These are phyloP conservation scores for Cichlasoma orientale DNA, from an alignment of 2,797 vertebrate species.

Conservation along the genomic window DNA sequence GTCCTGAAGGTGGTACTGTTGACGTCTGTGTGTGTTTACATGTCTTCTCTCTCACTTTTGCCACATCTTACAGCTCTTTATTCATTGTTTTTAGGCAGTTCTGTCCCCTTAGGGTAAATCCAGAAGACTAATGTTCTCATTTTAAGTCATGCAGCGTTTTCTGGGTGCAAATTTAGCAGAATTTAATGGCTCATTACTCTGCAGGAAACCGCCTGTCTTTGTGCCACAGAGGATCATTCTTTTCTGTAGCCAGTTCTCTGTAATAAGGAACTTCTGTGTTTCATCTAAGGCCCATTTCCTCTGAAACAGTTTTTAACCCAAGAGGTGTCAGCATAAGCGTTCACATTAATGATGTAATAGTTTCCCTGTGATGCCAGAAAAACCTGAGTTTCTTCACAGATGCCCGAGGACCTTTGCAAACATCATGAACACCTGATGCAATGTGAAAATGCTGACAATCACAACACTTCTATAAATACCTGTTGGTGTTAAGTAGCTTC, in stretches of 20 bases:
- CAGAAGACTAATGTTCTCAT: constrained; percentile 8
- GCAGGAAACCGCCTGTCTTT: constrained; percentile 26
- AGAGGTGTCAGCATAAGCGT: constrained; percentile 19
- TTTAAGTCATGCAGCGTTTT: constrained; percentile 35
- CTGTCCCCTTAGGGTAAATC: constrained; percentile 13
- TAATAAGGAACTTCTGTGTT: constrained; percentile 42
- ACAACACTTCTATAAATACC: not conserved
- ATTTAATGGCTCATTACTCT: constrained; percentile 40
- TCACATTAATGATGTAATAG: constrained; percentile 10
- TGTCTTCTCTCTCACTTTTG: constrained; percentile 12
- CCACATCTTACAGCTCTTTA: constrained; percentile 10
- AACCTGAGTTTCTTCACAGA: not conserved
- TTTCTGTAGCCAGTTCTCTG: constrained; percentile 30
- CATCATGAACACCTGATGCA: not conserved
- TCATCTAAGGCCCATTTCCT: constrained; percentile 38
- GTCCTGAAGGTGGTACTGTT: constrained; percentile 52
- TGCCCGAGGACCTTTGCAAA: not conserved
- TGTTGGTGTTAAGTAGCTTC: constrained; percentile 23
- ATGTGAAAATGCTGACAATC: constrained; percentile 48
- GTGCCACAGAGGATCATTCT: constrained; percentile 26
- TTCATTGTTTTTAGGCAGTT: constrained; percentile 7
- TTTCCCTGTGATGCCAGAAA: constrained; percentile 1
- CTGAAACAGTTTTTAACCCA: constrained; percentile 21
- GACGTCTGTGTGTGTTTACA: constrained; percentile 34
- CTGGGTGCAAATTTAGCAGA: constrained; percentile 17